A percentile compares a stretch with the other conserved stretches of the same genome.
Evolutionary conservation across 2,888 invertebrate genomes (phyloP).

Genomic region (Blastobasis adustella): DNA sequence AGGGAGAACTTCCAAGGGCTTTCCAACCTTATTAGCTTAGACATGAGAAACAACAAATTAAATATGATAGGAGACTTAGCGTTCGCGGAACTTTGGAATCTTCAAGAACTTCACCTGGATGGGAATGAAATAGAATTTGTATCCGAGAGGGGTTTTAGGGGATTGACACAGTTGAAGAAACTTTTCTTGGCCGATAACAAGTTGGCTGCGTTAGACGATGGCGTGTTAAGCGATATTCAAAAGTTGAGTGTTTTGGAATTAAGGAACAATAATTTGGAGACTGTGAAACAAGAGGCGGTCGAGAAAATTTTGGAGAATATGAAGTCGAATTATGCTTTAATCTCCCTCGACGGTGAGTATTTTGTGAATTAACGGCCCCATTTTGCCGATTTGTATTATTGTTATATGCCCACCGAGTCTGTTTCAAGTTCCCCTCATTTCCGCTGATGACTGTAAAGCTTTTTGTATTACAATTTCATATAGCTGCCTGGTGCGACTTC

Average conservation of each 20-base stretch:
- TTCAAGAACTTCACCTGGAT: constrained; percentile 82
- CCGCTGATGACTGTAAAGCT: too few relatives aligned
- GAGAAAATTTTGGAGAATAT: constrained; percentile 82
- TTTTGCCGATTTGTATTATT: constrained; percentile 23
- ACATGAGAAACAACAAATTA: constrained; percentile 84
- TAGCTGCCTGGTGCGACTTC: too few relatives aligned
- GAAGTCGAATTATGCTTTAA: constrained; percentile 81
- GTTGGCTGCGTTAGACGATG: constrained; percentile 80
- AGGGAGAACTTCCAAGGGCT: constrained; percentile 86
- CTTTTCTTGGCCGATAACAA: constrained; percentile 85
- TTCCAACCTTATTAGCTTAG: constrained; percentile 81
- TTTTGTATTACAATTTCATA: too few relatives aligned
- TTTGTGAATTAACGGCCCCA: constrained; percentile 24
- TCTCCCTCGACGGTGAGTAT: constrained; percentile 84
- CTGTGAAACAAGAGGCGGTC: constrained; percentile 82
- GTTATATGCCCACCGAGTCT: too few relatives aligned
- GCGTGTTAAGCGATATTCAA: constrained; percentile 81
- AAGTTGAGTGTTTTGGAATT: constrained; percentile 84
- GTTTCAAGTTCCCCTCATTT: too few relatives aligned
- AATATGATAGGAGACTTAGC: constrained; percentile 87
- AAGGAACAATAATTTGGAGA: constrained; percentile 84
- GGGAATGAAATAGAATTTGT: constrained; percentile 83
- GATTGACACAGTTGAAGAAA: constrained; percentile 81
- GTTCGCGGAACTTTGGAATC: constrained; percentile 85
- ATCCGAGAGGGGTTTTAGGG: constrained; percentile 84